phyloP scores from a whole-genome alignment of 2,888 invertebrate genomes.

The Coenonympha arcania region DNA sequence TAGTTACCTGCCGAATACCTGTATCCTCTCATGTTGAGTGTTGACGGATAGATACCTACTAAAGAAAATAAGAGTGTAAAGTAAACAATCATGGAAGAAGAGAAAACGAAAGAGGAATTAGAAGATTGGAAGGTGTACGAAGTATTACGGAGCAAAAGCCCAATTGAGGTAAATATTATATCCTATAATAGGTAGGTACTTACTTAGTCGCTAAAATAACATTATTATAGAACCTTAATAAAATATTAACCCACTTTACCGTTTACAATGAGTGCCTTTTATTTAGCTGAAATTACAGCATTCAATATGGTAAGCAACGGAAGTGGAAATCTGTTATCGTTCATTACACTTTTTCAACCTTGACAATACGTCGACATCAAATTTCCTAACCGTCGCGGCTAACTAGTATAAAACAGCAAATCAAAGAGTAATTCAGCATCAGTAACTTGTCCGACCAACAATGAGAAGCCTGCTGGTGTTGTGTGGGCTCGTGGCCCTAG shows the following conservation, averaged over 20 bases:
- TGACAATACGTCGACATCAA: constrained; percentile 14
- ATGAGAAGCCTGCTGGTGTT: constrained; percentile 55
- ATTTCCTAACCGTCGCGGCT: constrained; percentile 9
- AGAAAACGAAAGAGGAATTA: constrained; percentile 55
- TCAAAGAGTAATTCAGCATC: constrained; percentile 38
- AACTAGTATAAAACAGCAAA: constrained; percentile 6
- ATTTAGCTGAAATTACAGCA: constrained; percentile 16
- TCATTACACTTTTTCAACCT: constrained; percentile 14
- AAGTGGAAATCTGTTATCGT: constrained; percentile 13
- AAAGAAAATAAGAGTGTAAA: background rate
- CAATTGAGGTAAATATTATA: constrained; percentile 52
- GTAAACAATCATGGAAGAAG: constrained; percentile 51
- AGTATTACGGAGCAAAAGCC: constrained; percentile 75
- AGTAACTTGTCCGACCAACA: constrained; percentile 41
- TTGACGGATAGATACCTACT: constrained; percentile 1
- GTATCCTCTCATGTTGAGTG: background rate
- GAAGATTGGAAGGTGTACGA: constrained; percentile 86
- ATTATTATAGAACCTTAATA: too few species aligned
- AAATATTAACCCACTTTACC: background rate
- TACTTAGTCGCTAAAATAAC: too few species aligned
- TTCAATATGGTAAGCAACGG: constrained; percentile 13
- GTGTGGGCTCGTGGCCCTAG: constrained; percentile 62
- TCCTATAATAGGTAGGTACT: background rate
- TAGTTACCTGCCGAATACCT: background rate
- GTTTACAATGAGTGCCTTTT: background rate